Evolutionary conservation across 92 coral and sea anemone species (phyloP).

Genomic region (Diadumene lineata): DNA sequence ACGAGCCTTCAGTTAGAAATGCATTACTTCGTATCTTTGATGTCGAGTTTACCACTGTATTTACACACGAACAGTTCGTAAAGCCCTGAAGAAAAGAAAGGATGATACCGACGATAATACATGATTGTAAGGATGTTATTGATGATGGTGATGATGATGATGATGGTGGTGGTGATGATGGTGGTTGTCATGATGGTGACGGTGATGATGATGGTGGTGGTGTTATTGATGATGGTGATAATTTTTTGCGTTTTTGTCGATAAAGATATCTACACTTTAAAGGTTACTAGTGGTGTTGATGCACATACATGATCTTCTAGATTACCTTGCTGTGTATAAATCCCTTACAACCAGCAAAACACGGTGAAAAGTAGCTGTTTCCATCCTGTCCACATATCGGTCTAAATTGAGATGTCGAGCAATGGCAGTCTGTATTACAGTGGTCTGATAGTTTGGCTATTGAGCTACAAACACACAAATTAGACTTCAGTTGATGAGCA

Average conservation of each 20-base stretch:
- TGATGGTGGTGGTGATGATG: neutral
- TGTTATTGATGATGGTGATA: neutral
- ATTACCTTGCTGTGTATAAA: neutral
- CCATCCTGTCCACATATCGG: conserved; percentile 55
- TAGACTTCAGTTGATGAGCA: neutral
- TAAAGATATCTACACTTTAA: too few relatives aligned
- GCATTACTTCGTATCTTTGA: neutral
- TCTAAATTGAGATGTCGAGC: conserved; percentile 40
- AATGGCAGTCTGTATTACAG: conserved; percentile 45
- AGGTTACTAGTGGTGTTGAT: neutral
- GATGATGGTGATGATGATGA: neutral
- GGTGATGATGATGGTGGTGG: neutral
- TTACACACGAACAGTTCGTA: conserved; percentile 6
- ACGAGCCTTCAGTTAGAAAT: conserved; percentile 14
- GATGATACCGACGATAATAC: too few relatives aligned
- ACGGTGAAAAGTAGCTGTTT: conserved; percentile 45
- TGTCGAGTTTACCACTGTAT: conserved; percentile 4
- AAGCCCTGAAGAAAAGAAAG: conserved; percentile 17
- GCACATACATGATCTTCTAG: neutral
- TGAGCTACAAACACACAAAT: conserved; percentile 15
- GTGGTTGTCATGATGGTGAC: neutral
- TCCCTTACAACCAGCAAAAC: conserved; percentile 54
- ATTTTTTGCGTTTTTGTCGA: too few relatives aligned
- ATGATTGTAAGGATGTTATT: too few relatives aligned
- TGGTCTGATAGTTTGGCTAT: neutral